Percentiles rank a stretch among this genome's conserved stretches.
Evolutionary conservation across 2,888 invertebrate genomes (phyloP).

Genomic region (Sinohyriopsis cumingii): DNA sequence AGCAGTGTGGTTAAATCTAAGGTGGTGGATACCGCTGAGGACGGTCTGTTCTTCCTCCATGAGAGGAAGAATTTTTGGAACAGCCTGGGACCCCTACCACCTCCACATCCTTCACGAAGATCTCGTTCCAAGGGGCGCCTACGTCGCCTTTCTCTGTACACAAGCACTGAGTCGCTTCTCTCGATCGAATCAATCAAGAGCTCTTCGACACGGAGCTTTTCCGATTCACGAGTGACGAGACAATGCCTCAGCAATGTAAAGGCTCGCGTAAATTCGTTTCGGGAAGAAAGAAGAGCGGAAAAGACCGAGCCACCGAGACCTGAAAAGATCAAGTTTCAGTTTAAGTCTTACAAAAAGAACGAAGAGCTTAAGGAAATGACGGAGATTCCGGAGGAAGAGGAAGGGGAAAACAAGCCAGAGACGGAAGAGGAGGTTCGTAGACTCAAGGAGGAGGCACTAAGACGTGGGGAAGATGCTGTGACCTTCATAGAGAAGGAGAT

Average conservation of each 20-base stretch:
- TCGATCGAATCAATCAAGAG: constrained; percentile 26
- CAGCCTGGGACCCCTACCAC: constrained; percentile 76
- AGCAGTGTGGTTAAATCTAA: constrained; percentile 10
- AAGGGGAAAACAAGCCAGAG: constrained; percentile 16
- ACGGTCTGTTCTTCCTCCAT: constrained; percentile 87
- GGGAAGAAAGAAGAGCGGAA: constrained; percentile 9
- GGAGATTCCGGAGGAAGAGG: constrained; percentile 37
- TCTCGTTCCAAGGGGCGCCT: constrained; percentile 13
- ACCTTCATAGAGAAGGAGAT: constrained; percentile 57
- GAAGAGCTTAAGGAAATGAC: constrained; percentile 37
- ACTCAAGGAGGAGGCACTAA: constrained; percentile 18
- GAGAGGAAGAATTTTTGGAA: constrained; percentile 86
- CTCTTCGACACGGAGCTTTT: constrained; percentile 5
- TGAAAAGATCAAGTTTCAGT: constrained; percentile 41
- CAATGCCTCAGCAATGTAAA: neutral
- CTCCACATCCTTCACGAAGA: constrained; percentile 44
- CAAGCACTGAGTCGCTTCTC: constrained; percentile 40
- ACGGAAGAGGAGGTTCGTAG: constrained; percentile 18
- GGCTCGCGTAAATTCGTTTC: no score
- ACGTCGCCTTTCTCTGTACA: constrained; percentile 30
- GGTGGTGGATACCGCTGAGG: constrained; percentile 76
- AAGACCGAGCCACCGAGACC: constrained; percentile 36
- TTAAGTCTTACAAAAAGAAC: constrained; percentile 27
- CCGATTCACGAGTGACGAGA: constrained; percentile 11
- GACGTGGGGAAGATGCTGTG: constrained; percentile 41